A percentile compares a stretch with the other conserved stretches of the same genome.
Evolutionary conservation across 2,888 invertebrate genomes (phyloP).

Genomic region (Microchrysa polita): DNA sequence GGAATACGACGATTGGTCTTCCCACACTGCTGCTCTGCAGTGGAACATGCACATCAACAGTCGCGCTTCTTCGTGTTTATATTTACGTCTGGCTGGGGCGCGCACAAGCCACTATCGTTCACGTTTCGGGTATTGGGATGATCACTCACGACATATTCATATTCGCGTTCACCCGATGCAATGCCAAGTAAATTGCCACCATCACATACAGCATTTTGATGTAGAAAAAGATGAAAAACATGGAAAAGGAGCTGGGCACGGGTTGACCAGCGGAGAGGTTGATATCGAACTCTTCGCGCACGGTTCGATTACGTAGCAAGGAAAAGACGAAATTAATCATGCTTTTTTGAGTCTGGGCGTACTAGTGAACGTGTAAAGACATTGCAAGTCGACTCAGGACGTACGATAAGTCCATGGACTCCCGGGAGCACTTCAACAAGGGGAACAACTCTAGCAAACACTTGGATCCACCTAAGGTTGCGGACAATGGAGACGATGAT

Average conservation of each 20-base stretch:
- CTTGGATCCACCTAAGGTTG: no score
- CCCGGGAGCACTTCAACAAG: no score
- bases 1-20: no score
- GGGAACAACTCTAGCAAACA: no score
- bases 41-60: no score
- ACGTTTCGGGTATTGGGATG: no score
- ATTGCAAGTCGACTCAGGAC: no score
- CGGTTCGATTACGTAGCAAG: conserved; percentile 52
- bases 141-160: conserved; percentile 28
- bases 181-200: conserved; percentile 60
- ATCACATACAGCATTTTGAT: conserved; percentile 61
- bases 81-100: conserved; percentile 27
- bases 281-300: conserved; percentile 58
- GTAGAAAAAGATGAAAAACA: conserved; percentile 63
- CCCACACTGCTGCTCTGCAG: no score
- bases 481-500: no score
- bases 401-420: no score
- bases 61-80: neutral
- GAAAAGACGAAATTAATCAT: conserved; percentile 52
- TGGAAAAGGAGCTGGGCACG: conserved; percentile 56
- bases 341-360: conserved; percentile 18
- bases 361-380: neutral
- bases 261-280: conserved; percentile 47
- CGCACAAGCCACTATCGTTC: neutral
- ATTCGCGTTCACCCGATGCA: conserved; percentile 54